phyloP scores from a whole-genome alignment of 2,888 invertebrate genomes.

The Lacanobia wlatinum region DNA sequence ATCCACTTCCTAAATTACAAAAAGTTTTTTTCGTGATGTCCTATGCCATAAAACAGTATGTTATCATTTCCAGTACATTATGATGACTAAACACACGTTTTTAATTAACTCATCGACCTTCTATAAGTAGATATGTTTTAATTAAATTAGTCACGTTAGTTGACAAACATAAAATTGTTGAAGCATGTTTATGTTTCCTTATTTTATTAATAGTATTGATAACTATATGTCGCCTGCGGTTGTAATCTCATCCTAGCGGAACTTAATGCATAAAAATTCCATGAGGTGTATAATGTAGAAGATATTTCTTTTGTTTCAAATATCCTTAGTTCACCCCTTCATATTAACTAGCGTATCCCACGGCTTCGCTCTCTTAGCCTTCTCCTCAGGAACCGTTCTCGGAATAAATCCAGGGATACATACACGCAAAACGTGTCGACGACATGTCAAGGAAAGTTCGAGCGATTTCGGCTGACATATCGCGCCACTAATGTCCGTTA shows the following conservation, averaged over 20 bases:
- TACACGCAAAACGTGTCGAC: too few species aligned
- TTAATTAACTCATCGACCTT: slow-evolving; percentile 46
- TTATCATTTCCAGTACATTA: slow-evolving; percentile 10
- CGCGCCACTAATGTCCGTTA: too few species aligned
- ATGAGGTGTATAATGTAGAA: too few species aligned
- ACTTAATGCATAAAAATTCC: background rate
- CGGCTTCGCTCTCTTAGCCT: background rate
- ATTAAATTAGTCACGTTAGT: slow-evolving; percentile 46
- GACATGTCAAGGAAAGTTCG: too few species aligned
- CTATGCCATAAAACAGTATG: background rate
- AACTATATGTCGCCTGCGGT: background rate
- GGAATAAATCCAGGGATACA: too few species aligned
- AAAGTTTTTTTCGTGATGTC: background rate
- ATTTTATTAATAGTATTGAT: slow-evolving; percentile 9
- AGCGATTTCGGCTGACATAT: too few species aligned
- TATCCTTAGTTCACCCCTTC: too few species aligned
- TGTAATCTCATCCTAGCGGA: background rate
- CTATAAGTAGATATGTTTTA: slow-evolving; percentile 22
- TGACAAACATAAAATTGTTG: slow-evolving; percentile 23
- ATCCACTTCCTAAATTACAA: background rate
- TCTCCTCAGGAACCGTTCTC: background rate
- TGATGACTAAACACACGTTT: slow-evolving; percentile 39
- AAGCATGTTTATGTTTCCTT: background rate
- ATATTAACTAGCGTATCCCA: background rate
- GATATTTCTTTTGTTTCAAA: too few species aligned